A percentile compares a stretch with the other conserved stretches of the same genome.
Conservation (phyloP, 2,888 invertebrate species). For the Noctua janthina region DNA sequence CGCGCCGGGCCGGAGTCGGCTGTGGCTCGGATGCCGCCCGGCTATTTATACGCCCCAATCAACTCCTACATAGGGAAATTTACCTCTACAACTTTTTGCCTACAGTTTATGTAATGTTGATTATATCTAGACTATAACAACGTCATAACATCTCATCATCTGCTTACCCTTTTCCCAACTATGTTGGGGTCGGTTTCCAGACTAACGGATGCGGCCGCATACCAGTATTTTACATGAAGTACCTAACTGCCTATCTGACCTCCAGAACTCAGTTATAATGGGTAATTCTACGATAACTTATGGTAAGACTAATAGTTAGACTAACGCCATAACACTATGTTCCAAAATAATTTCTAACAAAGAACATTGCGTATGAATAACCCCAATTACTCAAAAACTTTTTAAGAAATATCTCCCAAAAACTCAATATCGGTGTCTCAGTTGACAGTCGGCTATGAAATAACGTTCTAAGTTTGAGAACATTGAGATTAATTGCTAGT, state of each 20-base stretch:
- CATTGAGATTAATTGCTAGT: constrained; percentile 75
- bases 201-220: neutral
- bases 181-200: neutral
- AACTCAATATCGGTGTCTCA: constrained; percentile 55
- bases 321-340: neutral
- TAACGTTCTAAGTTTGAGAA: constrained; percentile 69
- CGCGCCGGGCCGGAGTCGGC: constrained; percentile 59
- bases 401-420: constrained; percentile 51
- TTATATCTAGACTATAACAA: neutral
- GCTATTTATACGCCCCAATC: constrained; percentile 86
- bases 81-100: constrained; percentile 74
- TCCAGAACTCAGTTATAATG: neutral
- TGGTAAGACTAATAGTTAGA: neutral
- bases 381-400: constrained; percentile 40
- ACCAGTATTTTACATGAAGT: neutral
- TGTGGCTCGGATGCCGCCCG: constrained; percentile 75
- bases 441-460: constrained; percentile 71
- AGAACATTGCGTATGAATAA: constrained; percentile 45
- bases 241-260: neutral
- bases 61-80: constrained; percentile 78
- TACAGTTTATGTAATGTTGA: constrained; percentile 68
- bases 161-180: neutral
- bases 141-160: neutral
- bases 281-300: neutral
- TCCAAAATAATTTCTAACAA: constrained; percentile 18